Base-by-base conservation (phyloP, 2,113 vertebrate species). In the Glareola pratincola region DNA sequence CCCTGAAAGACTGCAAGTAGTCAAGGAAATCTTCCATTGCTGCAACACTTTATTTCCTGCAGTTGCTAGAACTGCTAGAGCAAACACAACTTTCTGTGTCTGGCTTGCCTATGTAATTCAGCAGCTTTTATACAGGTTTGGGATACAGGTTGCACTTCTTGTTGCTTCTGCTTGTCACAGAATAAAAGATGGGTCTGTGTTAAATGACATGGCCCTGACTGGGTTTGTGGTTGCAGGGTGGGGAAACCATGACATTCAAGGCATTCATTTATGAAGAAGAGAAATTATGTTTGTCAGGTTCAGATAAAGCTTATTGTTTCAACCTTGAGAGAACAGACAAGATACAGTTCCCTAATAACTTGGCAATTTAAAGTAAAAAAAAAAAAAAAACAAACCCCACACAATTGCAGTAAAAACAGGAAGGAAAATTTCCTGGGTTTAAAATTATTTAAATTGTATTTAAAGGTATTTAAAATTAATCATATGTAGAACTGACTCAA, bases 231-330 rank as follows among this genome's bases (percentile, higher is more conserved):
- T 84, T 75, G 32, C 8, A 2, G 32, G 37, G 22, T 91, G 51
- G 67, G 24, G 74, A 94, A 95, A 89, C 47, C 51, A 57, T 69
- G 72, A 94, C 78, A 83, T 88, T 94, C 51, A 86, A 91, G 60
- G 41, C 62, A 90, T 74, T 94, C 15, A 74, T 74, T 94, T 94
- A 88, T 62, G 78, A 93, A 90, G 62, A 94, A 85, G 81, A 96
- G 88, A 96, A 93, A 93, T 92, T 84, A 74, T 34, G 17, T 92
- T 93, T 89, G 68, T 92, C 93, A 90, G 57, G 63, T 89, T 93
- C 69, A 93, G 75, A 92, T 87, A 97, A 94, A 96, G 92, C 72
- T 92, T 94, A 89, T 67, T 95, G 64, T 96, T 97, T 84, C 90
- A 90, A 39, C 72, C 84, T 96, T 73, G 15, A 91, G 69, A 92